Conservation (phyloP, 1,140 invertebrate species). For the Camponotus pennsylvanicus region DNA sequence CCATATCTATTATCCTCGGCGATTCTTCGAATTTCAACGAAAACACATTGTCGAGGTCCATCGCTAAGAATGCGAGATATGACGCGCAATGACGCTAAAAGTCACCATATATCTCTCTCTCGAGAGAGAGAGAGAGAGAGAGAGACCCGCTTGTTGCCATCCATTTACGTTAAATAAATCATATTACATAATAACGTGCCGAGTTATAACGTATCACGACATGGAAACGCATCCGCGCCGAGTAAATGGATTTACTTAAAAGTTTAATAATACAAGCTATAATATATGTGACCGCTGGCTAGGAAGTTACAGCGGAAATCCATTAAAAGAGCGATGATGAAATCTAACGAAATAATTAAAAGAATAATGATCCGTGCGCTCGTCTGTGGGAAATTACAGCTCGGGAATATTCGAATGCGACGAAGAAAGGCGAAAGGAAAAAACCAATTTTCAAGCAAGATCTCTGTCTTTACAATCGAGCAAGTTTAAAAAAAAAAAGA, state of each 20-base stretch:
- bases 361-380: not conserved
- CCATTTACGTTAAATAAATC: slow-evolving; percentile 54
- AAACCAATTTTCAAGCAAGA: not conserved
- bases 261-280: slow-evolving; percentile 56
- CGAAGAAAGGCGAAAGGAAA: not conserved
- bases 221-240: slow-evolving; percentile 36
- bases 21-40: slow-evolving; percentile 23
- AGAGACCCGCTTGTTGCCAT: not conserved
- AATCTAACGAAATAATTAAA: slow-evolving; percentile 23
- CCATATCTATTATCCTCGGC: slow-evolving; percentile 43
- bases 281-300: slow-evolving; percentile 9
- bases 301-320: slow-evolving; percentile 29
- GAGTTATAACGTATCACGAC: slow-evolving; percentile 44
- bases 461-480: not conserved
- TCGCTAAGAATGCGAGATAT: slow-evolving; percentile 20
- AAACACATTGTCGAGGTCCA: slow-evolving; percentile 19
- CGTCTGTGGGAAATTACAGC: not conserved
- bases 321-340: slow-evolving; percentile 30
- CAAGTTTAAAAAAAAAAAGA: not conserved
- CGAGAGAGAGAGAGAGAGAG: no score
- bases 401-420: not conserved
- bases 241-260: slow-evolving; percentile 57
- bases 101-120: slow-evolving; percentile 20
- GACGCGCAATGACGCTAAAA: slow-evolving; percentile 37
- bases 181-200: slow-evolving; percentile 52